Conservation (phyloP, 2,888 invertebrate species). For the Rambutsinella grinnellia region DNA sequence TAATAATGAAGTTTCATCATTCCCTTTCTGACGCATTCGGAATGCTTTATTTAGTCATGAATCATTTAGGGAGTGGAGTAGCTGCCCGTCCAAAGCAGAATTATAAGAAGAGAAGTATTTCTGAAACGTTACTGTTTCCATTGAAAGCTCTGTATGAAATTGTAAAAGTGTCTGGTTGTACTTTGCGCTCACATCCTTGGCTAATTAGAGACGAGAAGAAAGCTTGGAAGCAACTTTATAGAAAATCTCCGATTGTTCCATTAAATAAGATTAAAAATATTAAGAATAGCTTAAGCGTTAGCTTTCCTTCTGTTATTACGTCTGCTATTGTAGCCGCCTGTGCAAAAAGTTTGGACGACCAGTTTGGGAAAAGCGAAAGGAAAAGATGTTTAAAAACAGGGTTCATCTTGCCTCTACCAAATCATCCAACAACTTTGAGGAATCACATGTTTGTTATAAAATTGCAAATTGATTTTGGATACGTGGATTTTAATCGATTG, state of each 20-base stretch:
- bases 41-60: neutral
- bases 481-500: neutral
- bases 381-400: no score
- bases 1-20: conserved; percentile 3
- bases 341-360: no score
- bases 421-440: neutral
- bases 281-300: neutral
- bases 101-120: no score
- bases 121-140: no score
- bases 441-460: neutral
- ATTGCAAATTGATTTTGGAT: neutral
- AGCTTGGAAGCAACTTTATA: neutral
- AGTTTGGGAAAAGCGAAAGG: no score
- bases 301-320: neutral
- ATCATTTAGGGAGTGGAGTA: no score
- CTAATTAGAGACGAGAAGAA: neutral
- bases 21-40: conserved; percentile 6
- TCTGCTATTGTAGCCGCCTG: no score
- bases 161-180: no score
- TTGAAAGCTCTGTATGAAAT: no score
- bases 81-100: no score
- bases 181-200: neutral
- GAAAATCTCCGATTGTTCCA: neutral
- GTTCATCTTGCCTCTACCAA: neutral
- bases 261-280: neutral